Evolutionary conservation across 2,888 invertebrate genomes (phyloP).

Genomic region (Diplolepis rosae): DNA sequence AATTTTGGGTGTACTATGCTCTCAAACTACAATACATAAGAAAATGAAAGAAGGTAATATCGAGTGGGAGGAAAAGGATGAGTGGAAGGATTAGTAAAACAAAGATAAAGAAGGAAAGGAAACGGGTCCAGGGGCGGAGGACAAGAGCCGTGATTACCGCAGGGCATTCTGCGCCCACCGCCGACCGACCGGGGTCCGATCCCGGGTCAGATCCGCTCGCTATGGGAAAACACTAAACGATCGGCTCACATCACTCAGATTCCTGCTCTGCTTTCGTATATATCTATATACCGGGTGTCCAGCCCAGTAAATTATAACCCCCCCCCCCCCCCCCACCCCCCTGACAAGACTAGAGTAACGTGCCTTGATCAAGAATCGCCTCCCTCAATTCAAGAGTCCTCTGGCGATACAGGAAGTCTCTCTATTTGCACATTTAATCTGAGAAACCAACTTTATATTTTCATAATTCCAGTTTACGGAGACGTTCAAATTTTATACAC

Average conservation of each 20-base stretch:
- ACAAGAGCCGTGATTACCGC: slow-evolving; percentile 71
- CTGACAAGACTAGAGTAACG: neutral
- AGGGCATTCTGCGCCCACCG: slow-evolving; percentile 67
- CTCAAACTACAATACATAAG: no score
- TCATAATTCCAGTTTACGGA: neutral
- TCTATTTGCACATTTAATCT: neutral
- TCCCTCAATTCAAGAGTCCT: neutral
- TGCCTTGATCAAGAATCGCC: slow-evolving; percentile 4
- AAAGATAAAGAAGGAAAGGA: slow-evolving; percentile 50
- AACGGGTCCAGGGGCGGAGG: slow-evolving; percentile 67
- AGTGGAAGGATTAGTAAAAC: slow-evolving; percentile 43
- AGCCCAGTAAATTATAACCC: slow-evolving; percentile 40
- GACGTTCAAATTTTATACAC: no score
- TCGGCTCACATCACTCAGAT: slow-evolving; percentile 73
- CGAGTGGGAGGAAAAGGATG: slow-evolving; percentile 28
- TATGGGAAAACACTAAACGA: slow-evolving; percentile 73
- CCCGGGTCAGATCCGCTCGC: slow-evolving; percentile 72
- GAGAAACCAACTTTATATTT: neutral
- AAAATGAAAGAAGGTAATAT: neutral
- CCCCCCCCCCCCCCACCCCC: slow-evolving; percentile 38
- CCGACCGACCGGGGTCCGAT: slow-evolving; percentile 65
- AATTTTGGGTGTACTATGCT: no score
- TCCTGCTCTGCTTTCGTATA: slow-evolving; percentile 62
- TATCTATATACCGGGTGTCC: slow-evolving; percentile 42
- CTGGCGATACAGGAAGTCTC: neutral